These are phyloP conservation scores for Tinamus major DNA, from an alignment of 2,797 vertebrate genomes.

Conservation along the genomic window DNA sequence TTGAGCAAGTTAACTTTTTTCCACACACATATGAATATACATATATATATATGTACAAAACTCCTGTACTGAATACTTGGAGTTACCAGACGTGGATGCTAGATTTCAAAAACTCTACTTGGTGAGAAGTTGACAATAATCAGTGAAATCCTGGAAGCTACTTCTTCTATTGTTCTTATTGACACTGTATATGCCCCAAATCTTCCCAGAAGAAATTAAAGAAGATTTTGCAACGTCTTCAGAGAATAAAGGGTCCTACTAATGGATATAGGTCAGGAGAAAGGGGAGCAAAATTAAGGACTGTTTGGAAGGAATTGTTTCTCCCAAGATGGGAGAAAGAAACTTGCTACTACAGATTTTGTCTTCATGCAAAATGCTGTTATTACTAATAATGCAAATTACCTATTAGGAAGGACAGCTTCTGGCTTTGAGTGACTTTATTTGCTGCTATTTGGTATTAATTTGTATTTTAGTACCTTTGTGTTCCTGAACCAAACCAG, in stretches of 20 bases:
- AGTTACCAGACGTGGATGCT: background rate
- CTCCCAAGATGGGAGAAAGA: background rate
- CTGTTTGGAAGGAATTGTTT: background rate
- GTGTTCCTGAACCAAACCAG: background rate
- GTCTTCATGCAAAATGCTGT: background rate
- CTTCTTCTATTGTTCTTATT: background rate
- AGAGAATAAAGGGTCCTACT: background rate
- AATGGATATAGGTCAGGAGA: background rate
- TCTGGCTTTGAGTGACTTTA: background rate
- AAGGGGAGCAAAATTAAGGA: background rate
- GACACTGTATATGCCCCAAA: background rate
- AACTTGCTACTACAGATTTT: background rate
- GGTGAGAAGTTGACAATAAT: background rate
- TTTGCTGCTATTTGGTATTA: background rate
- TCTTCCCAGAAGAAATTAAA: background rate
- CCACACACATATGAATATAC: background rate
- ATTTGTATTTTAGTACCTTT: background rate
- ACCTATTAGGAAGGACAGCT: background rate
- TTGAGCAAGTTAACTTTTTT: background rate
- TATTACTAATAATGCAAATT: background rate
- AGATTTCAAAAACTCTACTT: background rate
- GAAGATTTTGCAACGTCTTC: background rate
- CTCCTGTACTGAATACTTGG: background rate
- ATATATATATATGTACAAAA: background rate
- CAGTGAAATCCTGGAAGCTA: background rate